phyloP scores from a whole-genome alignment of 92 coral and sea anemone species.

The Actinostola sp. region DNA sequence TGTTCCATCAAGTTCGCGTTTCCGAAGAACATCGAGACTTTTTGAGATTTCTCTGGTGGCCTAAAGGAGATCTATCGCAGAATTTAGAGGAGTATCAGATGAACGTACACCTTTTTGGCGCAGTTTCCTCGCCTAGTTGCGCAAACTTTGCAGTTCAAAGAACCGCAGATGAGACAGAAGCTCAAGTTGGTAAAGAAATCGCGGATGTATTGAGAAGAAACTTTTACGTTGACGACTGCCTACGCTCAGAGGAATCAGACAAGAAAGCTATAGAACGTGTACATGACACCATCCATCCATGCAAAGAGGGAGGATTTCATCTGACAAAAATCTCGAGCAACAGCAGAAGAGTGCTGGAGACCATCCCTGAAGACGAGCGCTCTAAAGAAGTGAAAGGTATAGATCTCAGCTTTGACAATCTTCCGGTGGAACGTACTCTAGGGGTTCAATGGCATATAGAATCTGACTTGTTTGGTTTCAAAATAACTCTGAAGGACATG shows the following conservation, averaged over 20 bases:
- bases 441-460: background rate
- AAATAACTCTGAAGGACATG: background rate
- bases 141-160: background rate
- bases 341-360: background rate
- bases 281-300: background rate
- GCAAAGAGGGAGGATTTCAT: background rate
- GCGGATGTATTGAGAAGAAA: background rate
- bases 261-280: background rate
- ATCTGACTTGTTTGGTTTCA: background rate
- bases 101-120: background rate
- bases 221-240: background rate
- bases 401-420: background rate
- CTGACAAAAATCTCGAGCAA: background rate
- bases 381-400: background rate
- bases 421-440: background rate
- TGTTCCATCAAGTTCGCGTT: background rate
- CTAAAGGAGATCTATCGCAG: background rate
- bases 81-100: background rate
- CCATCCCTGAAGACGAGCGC: background rate
- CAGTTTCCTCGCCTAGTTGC: background rate
- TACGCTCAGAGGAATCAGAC: background rate
- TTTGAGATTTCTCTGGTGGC: background rate
- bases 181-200: background rate
- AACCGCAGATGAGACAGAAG: background rate
- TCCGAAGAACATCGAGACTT: background rate